Evolutionary conservation across 2,113 vertebrate species (phyloP), one percentile per base, ranked within the genome.

Genomic region (Saguinus imperator): DNA sequence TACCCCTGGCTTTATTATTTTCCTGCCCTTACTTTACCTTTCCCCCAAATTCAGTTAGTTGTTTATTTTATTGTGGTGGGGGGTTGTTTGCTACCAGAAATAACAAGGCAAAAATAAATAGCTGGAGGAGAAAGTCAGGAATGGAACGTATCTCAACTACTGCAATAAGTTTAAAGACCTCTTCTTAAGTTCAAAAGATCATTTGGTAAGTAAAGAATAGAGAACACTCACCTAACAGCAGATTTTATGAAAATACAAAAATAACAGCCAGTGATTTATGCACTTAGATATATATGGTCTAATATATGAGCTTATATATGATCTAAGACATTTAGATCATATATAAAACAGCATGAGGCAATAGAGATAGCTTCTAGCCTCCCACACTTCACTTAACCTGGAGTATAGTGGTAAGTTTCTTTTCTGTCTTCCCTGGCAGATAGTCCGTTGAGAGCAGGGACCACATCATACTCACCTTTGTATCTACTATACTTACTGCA

Each of bases 81-180:
- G 58, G 27, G 12, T 64, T 94, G 32, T 61, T 61, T 68, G 45
- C 50, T 55, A 75, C 11, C 11, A 61, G 20, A 91, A 64, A 43
- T 45, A 76, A 52, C 8, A 73, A 40, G 5, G 43, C 84, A 95
- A 16, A 94, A 76, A 82, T 84, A 96, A 87, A 68, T 73, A 55
- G 10, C 11, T 61, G 45, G 52, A 87, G 55, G 14, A 80, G 11
- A 95, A 84, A 92, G 82, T 73, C 73, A 91, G 40, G 48, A 89
- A 61, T 91, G 86, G 43, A 87, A 96, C 79, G 40, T 72, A 94
- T 48, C 20, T 93, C 43, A 76, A 43, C 37, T 50, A 45, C 84
- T 81, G 20, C 68, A 82, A 3, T 75, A 79, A 89, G 20, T 52
- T 85, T 45, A 68, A 58, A 86, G 32, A 43, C 25, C n/a, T 73